These are phyloP conservation scores for Xylocopa sonorina DNA, from an alignment of 1,140 invertebrate genomes.

Conservation along the genomic window DNA sequence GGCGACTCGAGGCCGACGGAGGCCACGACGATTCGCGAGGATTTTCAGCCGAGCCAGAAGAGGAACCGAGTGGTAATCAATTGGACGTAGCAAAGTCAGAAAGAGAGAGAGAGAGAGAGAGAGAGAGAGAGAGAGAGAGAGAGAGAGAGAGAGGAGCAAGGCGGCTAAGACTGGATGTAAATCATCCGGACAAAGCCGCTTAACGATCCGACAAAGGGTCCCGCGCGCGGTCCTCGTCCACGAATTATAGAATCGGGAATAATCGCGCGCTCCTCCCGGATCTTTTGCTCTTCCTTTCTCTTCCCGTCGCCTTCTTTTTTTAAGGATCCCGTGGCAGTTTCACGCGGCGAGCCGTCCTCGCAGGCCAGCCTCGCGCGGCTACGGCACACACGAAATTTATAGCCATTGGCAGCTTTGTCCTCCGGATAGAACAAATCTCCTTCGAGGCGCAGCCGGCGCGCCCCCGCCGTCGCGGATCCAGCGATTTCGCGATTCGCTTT, in stretches of 20 bases:
- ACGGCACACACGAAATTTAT: conserved; percentile 69
- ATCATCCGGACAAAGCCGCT: conserved; percentile 80
- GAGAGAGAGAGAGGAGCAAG: conserved; percentile 66
- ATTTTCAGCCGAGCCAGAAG: conserved; percentile 48
- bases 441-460: too few species aligned
- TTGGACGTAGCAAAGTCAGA: conserved; percentile 69
- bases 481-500: conserved; percentile 56
- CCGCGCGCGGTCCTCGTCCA: conserved; percentile 69
- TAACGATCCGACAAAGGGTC: conserved; percentile 80
- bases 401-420: conserved; percentile 70
- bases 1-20: neutral
- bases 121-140: too few species aligned
- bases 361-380: neutral
- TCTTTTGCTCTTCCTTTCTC: too few species aligned
- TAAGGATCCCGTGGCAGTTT: conserved; percentile 33
- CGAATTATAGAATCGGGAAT: conserved; percentile 80
- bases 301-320: too few species aligned
- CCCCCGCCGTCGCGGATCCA: conserved; percentile 37
- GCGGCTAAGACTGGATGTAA: conserved; percentile 77
- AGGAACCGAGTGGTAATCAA: conserved; percentile 74
- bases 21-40: conserved; percentile 41
- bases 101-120: too few species aligned
- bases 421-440: conserved; percentile 62
- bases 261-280: conserved; percentile 63
- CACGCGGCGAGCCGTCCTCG: conserved; percentile 28